Conservation (phyloP, 1,140 invertebrate species). For the Melitaea cinxia region DNA sequence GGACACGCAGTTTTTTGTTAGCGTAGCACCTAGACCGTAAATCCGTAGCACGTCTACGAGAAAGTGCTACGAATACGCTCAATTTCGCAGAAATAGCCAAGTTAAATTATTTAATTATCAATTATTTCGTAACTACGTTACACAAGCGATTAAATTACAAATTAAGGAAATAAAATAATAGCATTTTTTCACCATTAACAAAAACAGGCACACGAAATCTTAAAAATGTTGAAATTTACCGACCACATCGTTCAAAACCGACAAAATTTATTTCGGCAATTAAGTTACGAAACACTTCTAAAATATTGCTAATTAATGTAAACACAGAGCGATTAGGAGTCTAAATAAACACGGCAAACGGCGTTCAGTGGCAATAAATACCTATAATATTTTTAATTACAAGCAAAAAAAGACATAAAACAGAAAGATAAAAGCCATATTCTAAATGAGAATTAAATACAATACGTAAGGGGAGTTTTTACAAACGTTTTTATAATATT, state of each 20-base stretch:
- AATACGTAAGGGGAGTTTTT: slow-evolving; percentile 49
- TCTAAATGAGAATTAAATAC: slow-evolving; percentile 71
- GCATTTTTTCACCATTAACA: slow-evolving; percentile 1
- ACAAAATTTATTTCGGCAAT: slow-evolving; percentile 74
- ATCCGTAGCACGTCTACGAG: slow-evolving; percentile 1
- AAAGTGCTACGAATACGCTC: not conserved
- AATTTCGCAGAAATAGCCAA: not conserved
- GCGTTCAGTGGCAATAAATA: slow-evolving; percentile 73
- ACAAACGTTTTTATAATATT: slow-evolving; percentile 69
- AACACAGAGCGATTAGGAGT: slow-evolving; percentile 76
- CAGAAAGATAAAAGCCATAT: slow-evolving; percentile 76
- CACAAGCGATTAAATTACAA: not conserved
- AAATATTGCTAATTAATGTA: slow-evolving; percentile 80
- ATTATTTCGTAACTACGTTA: not conserved
- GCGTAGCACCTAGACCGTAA: not conserved
- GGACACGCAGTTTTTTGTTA: not conserved
- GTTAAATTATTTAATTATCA: not conserved
- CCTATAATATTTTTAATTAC: slow-evolving; percentile 80
- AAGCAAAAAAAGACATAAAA: slow-evolving; percentile 72
- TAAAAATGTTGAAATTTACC: slow-evolving; percentile 22
- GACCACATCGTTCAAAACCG: slow-evolving; percentile 39
- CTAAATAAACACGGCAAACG: slow-evolving; percentile 72
- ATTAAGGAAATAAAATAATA: slow-evolving; percentile 6
- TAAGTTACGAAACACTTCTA: slow-evolving; percentile 62
- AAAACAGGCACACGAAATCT: slow-evolving; percentile 1